These are phyloP conservation scores for Mustelus asterias DNA, from an alignment of 2,113 vertebrate genomes.

Conservation along the genomic window DNA sequence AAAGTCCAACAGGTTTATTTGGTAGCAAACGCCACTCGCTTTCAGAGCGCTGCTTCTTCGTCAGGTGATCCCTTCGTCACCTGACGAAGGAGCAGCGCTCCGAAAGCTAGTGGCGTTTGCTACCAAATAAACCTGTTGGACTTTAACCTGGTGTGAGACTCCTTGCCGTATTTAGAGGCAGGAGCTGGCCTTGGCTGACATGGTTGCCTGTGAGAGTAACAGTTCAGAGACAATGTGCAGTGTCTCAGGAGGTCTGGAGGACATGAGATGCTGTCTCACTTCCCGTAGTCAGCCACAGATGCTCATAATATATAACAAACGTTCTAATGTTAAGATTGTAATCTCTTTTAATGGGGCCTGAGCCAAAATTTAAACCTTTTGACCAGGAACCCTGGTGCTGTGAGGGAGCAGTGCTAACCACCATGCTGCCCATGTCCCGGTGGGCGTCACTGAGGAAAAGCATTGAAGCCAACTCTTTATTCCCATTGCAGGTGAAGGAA, in stretches of 20 bases:
- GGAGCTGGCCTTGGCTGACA: not conserved
- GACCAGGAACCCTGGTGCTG: too few species aligned
- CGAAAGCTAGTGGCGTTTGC: too few species aligned
- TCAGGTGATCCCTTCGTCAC: too few species aligned
- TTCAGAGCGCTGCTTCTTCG: too few species aligned
- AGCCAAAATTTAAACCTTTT: not conserved
- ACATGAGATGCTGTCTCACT: not conserved
- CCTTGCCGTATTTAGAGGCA: not conserved
- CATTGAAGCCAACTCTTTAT: not conserved
- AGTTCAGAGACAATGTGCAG: not conserved
- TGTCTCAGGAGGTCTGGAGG: not conserved
- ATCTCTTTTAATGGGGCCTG: not conserved
- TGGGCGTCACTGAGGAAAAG: not conserved
- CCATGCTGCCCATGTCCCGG: not conserved
- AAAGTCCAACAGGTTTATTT: too few species aligned
- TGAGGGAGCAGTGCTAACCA: too few species aligned
- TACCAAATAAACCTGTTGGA: too few species aligned
- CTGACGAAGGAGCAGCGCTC: too few species aligned
- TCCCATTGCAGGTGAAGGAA: slow-evolving; percentile 60
- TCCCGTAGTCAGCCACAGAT: not conserved
- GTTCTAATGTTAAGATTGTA: not conserved
- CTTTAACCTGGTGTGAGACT: too few species aligned
- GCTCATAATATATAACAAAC: not conserved
- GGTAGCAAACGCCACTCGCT: too few species aligned
- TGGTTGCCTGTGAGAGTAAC: not conserved